These are phyloP conservation scores for Aphelocoma californica DNA, from an alignment of 2,797 vertebrate genomes.

Conservation along the genomic window DNA sequence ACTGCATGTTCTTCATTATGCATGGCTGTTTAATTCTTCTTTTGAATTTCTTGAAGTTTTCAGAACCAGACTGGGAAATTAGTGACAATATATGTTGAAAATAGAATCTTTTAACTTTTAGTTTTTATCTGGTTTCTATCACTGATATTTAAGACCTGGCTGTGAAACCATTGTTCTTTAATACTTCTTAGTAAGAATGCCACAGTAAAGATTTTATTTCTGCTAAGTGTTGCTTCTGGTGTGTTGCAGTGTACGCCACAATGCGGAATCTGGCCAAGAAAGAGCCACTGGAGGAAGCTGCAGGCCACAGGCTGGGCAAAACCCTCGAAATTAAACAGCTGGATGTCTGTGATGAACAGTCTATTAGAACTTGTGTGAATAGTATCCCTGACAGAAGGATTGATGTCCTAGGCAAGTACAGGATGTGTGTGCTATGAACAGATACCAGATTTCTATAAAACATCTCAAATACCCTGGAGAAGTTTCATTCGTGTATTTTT, in stretches of 20 bases:
- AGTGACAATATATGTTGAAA: neutral
- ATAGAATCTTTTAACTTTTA: neutral
- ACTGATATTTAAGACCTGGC: neutral
- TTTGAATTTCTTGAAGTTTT: neutral
- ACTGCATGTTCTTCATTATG: neutral
- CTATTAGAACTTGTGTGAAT: constrained; percentile 82
- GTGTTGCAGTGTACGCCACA: constrained; percentile 82
- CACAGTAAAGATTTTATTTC: neutral
- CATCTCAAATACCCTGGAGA: neutral
- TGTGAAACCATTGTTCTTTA: neutral
- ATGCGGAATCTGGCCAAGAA: constrained; percentile 83
- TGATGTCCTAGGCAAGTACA: constrained; percentile 82
- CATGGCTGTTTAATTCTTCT: neutral
- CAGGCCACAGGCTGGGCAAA: constrained; percentile 76
- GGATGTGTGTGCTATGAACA: neutral
- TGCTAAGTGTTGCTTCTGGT: neutral
- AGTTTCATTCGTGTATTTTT: neutral
- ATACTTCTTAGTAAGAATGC: neutral
- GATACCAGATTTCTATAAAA: neutral
- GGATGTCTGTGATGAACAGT: constrained; percentile 84
- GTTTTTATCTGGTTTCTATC: neutral
- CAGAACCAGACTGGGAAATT: neutral
- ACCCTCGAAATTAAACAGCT: constrained; percentile 85
- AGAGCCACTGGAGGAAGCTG: constrained; percentile 74
- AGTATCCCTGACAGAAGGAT: constrained; percentile 83